Percentiles rank a stretch among this genome's conserved stretches.
Evolutionary conservation across 2,797 vertebrate genomes (phyloP).

Genomic region (Acrossocheilus fasciatus): DNA sequence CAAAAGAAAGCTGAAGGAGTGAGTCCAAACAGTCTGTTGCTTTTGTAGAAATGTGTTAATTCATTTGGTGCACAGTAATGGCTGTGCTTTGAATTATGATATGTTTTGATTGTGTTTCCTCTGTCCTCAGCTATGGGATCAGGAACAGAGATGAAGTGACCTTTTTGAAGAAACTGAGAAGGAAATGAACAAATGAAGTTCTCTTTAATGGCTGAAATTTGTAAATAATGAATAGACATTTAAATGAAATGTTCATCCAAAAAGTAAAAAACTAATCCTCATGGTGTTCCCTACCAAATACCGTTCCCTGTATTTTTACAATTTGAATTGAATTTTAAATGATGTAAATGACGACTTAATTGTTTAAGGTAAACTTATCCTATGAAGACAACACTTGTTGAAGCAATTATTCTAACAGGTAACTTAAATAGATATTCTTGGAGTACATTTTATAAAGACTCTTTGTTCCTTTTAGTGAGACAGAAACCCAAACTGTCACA

Average conservation of each 20-base stretch:
- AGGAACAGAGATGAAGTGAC: constrained; percentile 95
- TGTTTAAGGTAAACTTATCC: neutral
- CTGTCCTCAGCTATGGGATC: constrained; percentile 86
- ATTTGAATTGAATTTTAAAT: too few species aligned
- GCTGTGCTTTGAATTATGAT: neutral
- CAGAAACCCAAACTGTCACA: neutral
- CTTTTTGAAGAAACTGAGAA: constrained; percentile 91
- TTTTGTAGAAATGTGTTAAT: neutral
- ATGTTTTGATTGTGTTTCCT: constrained; percentile 9
- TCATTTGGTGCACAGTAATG: neutral
- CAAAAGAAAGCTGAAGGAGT: constrained; percentile 91
- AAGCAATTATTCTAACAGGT: neutral
- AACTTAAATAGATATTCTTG: neutral
- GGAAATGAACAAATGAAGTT: constrained; percentile 75
- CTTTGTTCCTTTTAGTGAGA: neutral
- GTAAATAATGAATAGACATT: neutral
- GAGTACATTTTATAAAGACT: neutral
- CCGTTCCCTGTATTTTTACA: too few species aligned
- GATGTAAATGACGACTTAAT: neutral
- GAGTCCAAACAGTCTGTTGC: constrained; percentile 65
- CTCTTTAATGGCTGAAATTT: neutral
- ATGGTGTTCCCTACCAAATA: neutral
- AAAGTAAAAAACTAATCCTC: neutral
- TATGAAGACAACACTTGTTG: neutral
- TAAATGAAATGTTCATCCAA: too few species aligned